Evolutionary conservation across 2,113 vertebrate species (phyloP).

Genomic region (Oenanthe oenanthe): DNA sequence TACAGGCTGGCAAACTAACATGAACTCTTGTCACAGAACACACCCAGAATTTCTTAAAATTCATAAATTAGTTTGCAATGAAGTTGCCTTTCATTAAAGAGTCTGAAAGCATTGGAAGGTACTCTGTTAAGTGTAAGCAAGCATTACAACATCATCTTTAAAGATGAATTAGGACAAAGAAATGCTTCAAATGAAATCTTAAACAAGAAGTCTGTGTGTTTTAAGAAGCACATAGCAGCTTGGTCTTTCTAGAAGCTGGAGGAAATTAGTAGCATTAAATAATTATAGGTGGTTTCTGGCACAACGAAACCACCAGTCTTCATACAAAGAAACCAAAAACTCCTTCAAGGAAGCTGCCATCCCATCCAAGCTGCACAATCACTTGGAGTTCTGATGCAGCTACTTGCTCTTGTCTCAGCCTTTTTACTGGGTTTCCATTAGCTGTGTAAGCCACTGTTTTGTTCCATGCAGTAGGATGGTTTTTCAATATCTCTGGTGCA

Average conservation of each 20-base stretch:
- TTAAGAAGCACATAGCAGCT: neutral
- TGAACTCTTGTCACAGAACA: neutral
- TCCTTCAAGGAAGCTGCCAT: neutral
- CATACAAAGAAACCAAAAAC: neutral
- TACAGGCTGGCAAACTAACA: neutral
- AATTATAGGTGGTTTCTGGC: slow-evolving; percentile 44
- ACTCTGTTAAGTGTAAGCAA: neutral
- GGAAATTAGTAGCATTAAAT: slow-evolving; percentile 62
- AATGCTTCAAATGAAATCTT: slow-evolving; percentile 35
- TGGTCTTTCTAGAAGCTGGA: slow-evolving; percentile 29
- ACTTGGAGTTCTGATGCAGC: neutral
- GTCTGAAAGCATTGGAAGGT: neutral
- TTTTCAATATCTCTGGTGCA: neutral
- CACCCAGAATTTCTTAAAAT: slow-evolving; percentile 52
- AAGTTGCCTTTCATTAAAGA: slow-evolving; percentile 47
- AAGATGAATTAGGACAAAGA: slow-evolving; percentile 23
- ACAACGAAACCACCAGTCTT: neutral
- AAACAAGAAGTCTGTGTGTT: neutral
- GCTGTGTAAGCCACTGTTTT: neutral
- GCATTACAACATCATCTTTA: slow-evolving; percentile 29
- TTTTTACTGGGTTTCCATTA: neutral
- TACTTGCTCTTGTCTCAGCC: neutral
- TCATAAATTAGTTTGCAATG: slow-evolving; percentile 30
- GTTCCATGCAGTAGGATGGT: neutral
- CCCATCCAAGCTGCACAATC: neutral